Percentiles rank a stretch among this genome's conserved stretches.
phyloP scores from a whole-genome alignment of 1,140 invertebrate species.

The Sipha flava region DNA sequence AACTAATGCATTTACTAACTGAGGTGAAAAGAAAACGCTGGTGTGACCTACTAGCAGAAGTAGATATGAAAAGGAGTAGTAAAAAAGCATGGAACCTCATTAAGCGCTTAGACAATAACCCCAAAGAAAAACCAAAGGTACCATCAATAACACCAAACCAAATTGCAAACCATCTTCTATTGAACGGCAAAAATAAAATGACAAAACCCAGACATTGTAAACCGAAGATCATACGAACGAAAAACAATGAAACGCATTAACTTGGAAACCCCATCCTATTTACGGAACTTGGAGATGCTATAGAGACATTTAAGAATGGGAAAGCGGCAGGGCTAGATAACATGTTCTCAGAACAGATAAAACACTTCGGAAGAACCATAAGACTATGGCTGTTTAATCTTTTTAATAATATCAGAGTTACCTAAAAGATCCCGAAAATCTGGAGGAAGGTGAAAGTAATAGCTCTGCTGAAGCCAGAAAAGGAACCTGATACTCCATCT shows the following conservation, averaged over 20 bases:
- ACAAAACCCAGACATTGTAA: not conserved
- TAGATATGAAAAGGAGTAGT: too few species aligned
- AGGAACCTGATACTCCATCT: conserved; percentile 5
- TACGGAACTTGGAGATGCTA: not conserved
- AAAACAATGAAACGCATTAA: too few species aligned
- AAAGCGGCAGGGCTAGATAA: conserved; percentile 18
- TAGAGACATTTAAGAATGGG: not conserved
- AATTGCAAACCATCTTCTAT: too few species aligned
- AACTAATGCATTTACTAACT: too few species aligned
- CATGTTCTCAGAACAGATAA: conserved; percentile 12
- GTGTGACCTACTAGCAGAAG: too few species aligned
- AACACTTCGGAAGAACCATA: not conserved
- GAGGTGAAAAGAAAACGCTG: too few species aligned
- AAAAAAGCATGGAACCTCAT: too few species aligned
- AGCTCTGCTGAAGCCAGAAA: conserved; percentile 34
- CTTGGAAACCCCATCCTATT: not conserved
- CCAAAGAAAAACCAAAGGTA: too few species aligned
- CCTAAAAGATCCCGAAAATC: not conserved
- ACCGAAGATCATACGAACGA: not conserved
- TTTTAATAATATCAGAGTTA: not conserved
- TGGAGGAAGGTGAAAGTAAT: conserved; percentile 33
- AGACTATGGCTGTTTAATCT: not conserved
- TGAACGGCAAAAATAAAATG: too few species aligned
- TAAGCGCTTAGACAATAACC: too few species aligned
- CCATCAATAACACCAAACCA: too few species aligned